Percentiles rank a stretch among this genome's conserved stretches.
Evolutionary conservation across 2,888 invertebrate species (phyloP).

Genomic region (Pristionchus mayeri): DNA sequence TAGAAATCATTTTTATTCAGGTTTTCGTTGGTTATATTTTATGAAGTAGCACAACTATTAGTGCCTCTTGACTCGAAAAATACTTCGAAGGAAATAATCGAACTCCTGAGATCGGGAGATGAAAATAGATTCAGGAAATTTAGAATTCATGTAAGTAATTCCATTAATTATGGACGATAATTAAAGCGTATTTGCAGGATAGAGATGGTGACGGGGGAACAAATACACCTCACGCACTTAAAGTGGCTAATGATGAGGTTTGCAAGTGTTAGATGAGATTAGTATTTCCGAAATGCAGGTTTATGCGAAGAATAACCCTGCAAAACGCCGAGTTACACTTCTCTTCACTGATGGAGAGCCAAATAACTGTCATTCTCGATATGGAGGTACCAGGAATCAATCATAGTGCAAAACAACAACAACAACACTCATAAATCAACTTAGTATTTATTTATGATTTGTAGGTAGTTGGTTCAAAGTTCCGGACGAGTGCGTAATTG

Average conservation of each 20-base stretch:
- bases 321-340: not conserved
- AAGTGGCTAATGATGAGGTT: not conserved
- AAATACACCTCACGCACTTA: not conserved
- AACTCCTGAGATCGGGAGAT: not conserved
- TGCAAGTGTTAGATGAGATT: not conserved
- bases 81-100: not conserved
- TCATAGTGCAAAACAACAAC: no score
- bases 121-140: not conserved
- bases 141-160: not conserved
- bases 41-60: not conserved
- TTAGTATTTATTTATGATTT: not conserved
- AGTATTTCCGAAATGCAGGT: not conserved
- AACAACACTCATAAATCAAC: no score
- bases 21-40: not conserved
- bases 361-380: not conserved
- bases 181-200: no score
- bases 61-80: not conserved
- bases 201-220: not conserved
- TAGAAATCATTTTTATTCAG: not conserved
- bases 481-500: not conserved
- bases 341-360: not conserved
- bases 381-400: no score
- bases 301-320: not conserved
- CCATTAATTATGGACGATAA: not conserved
- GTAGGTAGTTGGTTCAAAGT: not conserved